Evolutionary conservation across 2,113 vertebrate genomes (phyloP), one percentile per base, ranked within the genome.

Genomic region (Vanacampus margaritifer): DNA sequence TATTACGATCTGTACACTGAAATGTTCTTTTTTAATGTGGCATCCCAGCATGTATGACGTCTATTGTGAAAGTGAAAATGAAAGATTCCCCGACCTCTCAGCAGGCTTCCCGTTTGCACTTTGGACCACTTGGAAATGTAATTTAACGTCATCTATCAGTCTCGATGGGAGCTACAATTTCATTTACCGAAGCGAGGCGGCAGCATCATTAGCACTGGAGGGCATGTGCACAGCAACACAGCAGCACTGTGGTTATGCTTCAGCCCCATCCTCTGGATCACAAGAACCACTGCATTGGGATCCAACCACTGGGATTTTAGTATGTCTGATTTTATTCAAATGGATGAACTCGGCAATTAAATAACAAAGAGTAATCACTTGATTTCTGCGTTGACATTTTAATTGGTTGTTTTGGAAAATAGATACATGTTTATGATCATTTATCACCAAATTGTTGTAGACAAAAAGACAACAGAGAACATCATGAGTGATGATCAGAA

Each of bases 241-340:
- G 59, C 21, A 61, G 59, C 37, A 14, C 37, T 8, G 37, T 45
- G 76, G 74, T 81, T 41, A 89, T 85, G 86, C 84, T 87, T 86
- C 84, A 91, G 90, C 90, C 84, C 89, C 90, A 89, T 88, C 90
- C 85, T 83, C 89, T 89, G 88, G 90, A 89, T 77, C 87, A 75
- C 36, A 78, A 56, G 77, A 79, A 83, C 81, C 89, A 88, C 84
- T 85, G 88, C 89, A 89, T 83, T 87, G 77, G 80, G 84, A 89
- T 84, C 3, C 1, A 50, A 17, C 10, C 3, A 65, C 21, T 35
- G 26, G 1, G 21, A 36, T 10, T 2, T 6, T 5, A 43, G 5
- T 13, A 45, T 45, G 37, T 26, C 6, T 17, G 13, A 45, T 13
- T 21, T 48, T 9, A 8, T 64, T 45, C 8, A n/a, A 23, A 23